These are phyloP conservation scores for Enteromius viviparus DNA, from an alignment of 2,797 vertebrate genomes.

Conservation along the genomic window DNA sequence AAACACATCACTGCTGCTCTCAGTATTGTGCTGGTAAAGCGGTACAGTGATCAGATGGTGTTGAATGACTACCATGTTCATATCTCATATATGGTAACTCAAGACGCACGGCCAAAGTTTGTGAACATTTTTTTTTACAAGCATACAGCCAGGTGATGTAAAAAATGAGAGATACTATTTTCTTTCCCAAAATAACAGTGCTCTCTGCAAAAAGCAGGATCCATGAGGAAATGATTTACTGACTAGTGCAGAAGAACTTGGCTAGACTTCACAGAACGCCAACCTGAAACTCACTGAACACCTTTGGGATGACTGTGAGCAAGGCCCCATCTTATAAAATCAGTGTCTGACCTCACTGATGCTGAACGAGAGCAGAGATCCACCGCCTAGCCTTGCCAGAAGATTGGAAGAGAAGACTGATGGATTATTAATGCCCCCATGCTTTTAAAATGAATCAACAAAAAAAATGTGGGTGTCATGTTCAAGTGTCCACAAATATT, in stretches of 20 bases:
- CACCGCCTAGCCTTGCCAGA: neutral
- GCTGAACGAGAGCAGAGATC: constrained; percentile 2
- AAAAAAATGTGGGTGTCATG: neutral
- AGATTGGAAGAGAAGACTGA: constrained; percentile 1
- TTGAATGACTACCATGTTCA: neutral
- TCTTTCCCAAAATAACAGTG: neutral
- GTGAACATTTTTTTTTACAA: neutral
- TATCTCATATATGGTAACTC: neutral
- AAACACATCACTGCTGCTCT: neutral
- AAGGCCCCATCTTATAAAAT: neutral
- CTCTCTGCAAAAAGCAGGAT: constrained; percentile 2
- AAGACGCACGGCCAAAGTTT: neutral
- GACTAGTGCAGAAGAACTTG: neutral
- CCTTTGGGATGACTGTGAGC: neutral
- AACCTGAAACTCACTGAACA: neutral
- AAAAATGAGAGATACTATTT: neutral
- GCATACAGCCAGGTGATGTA: neutral
- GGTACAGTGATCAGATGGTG: too few species aligned
- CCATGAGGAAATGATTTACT: neutral
- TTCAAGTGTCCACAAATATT: neutral
- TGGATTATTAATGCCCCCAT: neutral
- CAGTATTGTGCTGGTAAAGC: neutral
- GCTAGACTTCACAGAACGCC: constrained; percentile 15
- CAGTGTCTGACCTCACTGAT: neutral
- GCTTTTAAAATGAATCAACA: neutral